Evolutionary conservation across 1,140 invertebrate genomes (phyloP), one percentile per base, ranked within the genome.

Genomic region (Papilio polyxenes): DNA sequence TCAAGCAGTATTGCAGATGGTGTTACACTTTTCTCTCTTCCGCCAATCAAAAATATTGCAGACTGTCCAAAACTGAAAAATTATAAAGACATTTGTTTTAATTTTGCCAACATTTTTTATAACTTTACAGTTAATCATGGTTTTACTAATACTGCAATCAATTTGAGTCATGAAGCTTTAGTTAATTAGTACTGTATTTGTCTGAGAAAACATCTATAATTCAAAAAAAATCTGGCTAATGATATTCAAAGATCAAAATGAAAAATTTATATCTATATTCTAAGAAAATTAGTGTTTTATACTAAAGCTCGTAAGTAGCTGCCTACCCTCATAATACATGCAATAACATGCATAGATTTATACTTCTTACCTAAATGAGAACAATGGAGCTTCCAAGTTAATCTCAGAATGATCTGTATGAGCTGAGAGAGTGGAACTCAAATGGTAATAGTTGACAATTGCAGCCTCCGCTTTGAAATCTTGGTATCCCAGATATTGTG

Each of bases 401-500:
- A 96, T 91, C 95, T 99, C 98, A 0, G 98, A 99, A 89, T 98
- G 97, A 95, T 99, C 98, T 1, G 97, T 98, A 89, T 99, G 98
- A 0, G 97, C 98, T 53, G 97, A 97, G 44, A 99, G 93, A 48
- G 97, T 98, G 0, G 98, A 98, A 88, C 98, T 97, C 95, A 98
- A 96, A 84, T 98, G 97, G 90, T 99, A 99, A 92, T 97, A 99
- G 95, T 99, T 99, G 0, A 99, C 95, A 86, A 99, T 99, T 1
- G 97, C 98, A 75, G 98, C 98, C 95, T 99, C 96, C 0, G 98
- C 96, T 77, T 91, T 95, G 89, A 97, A 99, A 69, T 96, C 87
- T 1, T 84, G 40, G 88, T 96, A 98, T 4, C 96, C 96, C 74
- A 98, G 89, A 40, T 91, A 88, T 69, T 92, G 82, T 0, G 97